Base-by-base conservation (phyloP, 2,888 invertebrate species). In the Muschampia plurimacula region DNA sequence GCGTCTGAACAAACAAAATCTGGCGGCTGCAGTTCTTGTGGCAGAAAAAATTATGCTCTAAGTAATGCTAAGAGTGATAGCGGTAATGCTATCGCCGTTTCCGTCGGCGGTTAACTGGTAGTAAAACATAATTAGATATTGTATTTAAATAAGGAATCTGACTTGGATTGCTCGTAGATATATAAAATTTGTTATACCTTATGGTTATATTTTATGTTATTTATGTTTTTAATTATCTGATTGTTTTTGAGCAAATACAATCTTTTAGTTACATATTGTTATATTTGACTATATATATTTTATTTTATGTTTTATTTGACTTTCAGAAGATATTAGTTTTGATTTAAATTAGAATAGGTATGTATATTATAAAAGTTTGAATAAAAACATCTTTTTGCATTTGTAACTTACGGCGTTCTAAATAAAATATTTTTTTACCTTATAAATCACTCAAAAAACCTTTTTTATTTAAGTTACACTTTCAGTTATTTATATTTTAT, bases 21-120 rank as follows among this genome's bases (percentile, higher is more conserved):
- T 4, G 32, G 80, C 6, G 87, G 85, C 5, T 93, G 93, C 75
- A 86, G 84, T 46, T 87, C 91, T 36, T 94, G 93, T 46, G 85
- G 86, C 6, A 91, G 89, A 74, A 86, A 87, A 73, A 85, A 83
- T 76, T 92, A 88, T 57, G 93, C 94, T 9, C 80, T 90, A 10
- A 93, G 93, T 74, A 93, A 93, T 55, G 93, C 93, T n/a, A 90
- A 87, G 78, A 93, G 91, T 74, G 80, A 84, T 67, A 86, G 80
- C 44, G 93, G 93, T 13, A 83, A 86, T 9, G 93, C 93, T 0
- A 80, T 94, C 0, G 91, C 93, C n/a, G 72, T 94, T 1, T 92
- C 93, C 10, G 84, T 92, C 15, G 89, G 90, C 39, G 91, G 92
- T 77, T 91, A 87, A 84, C 13, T 59, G 32, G 3, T 22, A 32